Conservation (phyloP, 1,140 invertebrate species). For the Pinna nobilis region DNA sequence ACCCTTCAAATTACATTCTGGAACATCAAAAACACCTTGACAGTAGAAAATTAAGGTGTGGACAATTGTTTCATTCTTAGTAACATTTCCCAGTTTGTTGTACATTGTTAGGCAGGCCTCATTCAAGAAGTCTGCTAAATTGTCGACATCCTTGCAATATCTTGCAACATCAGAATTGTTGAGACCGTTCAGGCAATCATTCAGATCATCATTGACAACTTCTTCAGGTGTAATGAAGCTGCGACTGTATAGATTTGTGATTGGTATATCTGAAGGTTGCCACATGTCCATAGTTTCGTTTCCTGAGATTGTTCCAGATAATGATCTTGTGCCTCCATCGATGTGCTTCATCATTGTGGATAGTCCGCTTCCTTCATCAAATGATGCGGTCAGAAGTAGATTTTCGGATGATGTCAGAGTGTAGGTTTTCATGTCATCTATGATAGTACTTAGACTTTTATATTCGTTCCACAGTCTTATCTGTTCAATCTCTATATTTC, state of each 20-base stretch:
- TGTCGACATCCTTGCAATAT: slow-evolving; percentile 36
- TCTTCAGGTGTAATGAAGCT: slow-evolving; percentile 10
- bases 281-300: slow-evolving; percentile 23
- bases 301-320: background rate
- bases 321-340: background rate
- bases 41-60: slow-evolving; percentile 50
- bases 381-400: slow-evolving; percentile 26
- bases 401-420: slow-evolving; percentile 1
- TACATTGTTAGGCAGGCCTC: slow-evolving; percentile 48
- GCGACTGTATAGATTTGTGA: slow-evolving; percentile 22
- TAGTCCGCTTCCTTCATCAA: slow-evolving; percentile 45
- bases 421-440: slow-evolving; percentile 30
- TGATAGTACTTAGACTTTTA: slow-evolving; percentile 34
- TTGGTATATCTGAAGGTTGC: slow-evolving; percentile 50
- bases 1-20: slow-evolving; percentile 43
- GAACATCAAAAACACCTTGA: slow-evolving; percentile 40
- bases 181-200: slow-evolving; percentile 32
- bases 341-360: slow-evolving; percentile 1
- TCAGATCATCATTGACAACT: background rate
- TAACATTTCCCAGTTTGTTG: slow-evolving; percentile 13
- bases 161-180: slow-evolving; percentile 28
- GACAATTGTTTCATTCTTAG: slow-evolving; percentile 19
- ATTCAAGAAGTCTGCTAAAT: slow-evolving; percentile 40
- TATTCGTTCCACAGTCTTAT: slow-evolving; percentile 36
- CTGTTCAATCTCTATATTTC: slow-evolving; percentile 43